Evolutionary conservation across 2,113 vertebrate genomes (phyloP).

Genomic region (Galbula dea): DNA sequence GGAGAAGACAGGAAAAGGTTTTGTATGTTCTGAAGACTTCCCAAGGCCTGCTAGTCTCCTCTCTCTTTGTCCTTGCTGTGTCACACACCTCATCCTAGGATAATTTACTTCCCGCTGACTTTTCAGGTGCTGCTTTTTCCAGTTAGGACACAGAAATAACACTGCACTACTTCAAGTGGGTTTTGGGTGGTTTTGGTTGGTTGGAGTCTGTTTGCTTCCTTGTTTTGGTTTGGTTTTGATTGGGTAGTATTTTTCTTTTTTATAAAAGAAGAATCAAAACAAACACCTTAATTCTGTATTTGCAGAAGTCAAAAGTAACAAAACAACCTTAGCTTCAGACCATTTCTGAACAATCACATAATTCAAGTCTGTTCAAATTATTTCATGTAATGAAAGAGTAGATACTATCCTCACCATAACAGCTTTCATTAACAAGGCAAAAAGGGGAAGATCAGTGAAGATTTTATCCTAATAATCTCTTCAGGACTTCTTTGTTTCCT

Average conservation of each 20-base stretch:
- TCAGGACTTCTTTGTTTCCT: not conserved
- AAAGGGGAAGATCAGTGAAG: not conserved
- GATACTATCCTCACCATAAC: not conserved
- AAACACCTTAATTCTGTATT: not conserved
- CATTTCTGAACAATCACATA: not conserved
- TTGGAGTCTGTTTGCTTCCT: no score
- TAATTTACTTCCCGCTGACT: not conserved
- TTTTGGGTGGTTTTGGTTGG: not conserved
- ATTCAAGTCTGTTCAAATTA: not conserved
- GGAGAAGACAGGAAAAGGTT: constrained; percentile 5
- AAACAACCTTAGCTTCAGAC: not conserved
- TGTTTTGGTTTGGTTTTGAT: no score
- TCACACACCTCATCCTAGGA: not conserved
- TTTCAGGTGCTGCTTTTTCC: not conserved
- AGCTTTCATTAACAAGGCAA: not conserved
- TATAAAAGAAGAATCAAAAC: not conserved
- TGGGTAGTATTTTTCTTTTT: not conserved
- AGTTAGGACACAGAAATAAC: not conserved
- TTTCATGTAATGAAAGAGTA: not conserved
- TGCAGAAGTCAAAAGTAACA: not conserved
- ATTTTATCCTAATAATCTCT: not conserved
- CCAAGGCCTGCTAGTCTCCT: not conserved
- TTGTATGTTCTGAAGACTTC: not conserved
- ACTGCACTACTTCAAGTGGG: not conserved
- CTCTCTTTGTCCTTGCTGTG: not conserved